Conservation (phyloP, 2,888 invertebrate genomes). For the Rhagonycha fulva region DNA sequence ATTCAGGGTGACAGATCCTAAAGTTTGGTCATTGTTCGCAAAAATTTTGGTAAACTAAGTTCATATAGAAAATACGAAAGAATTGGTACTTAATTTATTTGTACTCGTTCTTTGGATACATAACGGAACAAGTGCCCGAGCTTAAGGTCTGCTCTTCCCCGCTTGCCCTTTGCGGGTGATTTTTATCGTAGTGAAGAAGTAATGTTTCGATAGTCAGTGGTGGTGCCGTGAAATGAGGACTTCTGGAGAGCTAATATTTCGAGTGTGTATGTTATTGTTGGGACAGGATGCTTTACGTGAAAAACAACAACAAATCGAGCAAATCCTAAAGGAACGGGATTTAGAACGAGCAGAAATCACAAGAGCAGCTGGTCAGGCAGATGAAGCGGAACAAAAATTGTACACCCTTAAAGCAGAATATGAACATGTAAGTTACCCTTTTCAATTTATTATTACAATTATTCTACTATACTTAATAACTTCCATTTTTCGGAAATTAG, state of each 20-base stretch:
- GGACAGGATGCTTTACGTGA: slow-evolving; percentile 85
- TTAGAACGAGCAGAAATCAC: slow-evolving; percentile 88
- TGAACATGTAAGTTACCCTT: slow-evolving; percentile 60
- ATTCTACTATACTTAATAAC: not conserved
- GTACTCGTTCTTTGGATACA: not conserved
- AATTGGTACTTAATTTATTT: not conserved
- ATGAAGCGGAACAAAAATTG: slow-evolving; percentile 73
- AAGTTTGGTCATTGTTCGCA: slow-evolving; percentile 12
- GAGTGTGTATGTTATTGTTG: slow-evolving; percentile 35
- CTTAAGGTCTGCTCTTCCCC: slow-evolving; percentile 14
- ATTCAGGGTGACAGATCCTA: slow-evolving; percentile 21
- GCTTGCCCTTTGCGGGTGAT: not conserved
- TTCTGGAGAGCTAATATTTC: slow-evolving; percentile 29
- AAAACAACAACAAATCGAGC: slow-evolving; percentile 93
- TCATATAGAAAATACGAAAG: not conserved
- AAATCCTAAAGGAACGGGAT: slow-evolving; percentile 88
- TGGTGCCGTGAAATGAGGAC: slow-evolving; percentile 37
- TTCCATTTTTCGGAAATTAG: not conserved
- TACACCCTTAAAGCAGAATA: slow-evolving; percentile 65
- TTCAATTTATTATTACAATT: not conserved
- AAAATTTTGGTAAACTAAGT: not conserved
- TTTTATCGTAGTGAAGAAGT: slow-evolving; percentile 1
- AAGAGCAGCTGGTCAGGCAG: slow-evolving; percentile 78
- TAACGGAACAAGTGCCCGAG: slow-evolving; percentile 11
- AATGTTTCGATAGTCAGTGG: slow-evolving; percentile 27